Evolutionary conservation across 1,140 invertebrate genomes (phyloP), one percentile per base, ranked within the genome.

Genomic region (Leptoteleia sp.): DNA sequence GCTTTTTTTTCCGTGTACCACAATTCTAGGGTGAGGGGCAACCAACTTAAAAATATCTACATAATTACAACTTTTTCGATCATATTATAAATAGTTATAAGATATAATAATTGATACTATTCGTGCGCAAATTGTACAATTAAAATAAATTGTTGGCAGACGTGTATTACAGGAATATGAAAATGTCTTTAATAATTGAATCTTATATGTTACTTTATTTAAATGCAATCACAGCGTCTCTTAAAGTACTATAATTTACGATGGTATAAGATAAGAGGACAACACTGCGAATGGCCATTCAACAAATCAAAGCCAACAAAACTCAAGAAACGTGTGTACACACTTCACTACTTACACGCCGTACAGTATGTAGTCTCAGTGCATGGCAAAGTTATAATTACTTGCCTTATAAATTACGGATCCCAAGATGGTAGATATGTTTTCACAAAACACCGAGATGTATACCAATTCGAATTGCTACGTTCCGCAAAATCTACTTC

Each of bases 391-490:
- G 70, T 82, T 82, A 82, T 82, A 82, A 82, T 82, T 82, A 82
- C 81, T 82, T 75, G 71, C 61, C 81, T 82, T 79, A 78, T 82
- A 82, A 82, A 80, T 82, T 78, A 82, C 76, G 62, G 77, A 82
- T 80, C 71, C 75, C 19, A 54, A 78, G 81, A 82, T 80, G 59
- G 52, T 52, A 77, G 80, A 76, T 82, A 76, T 71, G 68, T 76
- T 80, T 68, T 62, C 47, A 54, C 42, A 38, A 61, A 72, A 78
- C 42, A 59, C 75, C 70, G 19, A 45, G 48, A 67, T 40, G 31
- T 67, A 55, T 25, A 38, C 62, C 54, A 17, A 35, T 43, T 61
- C 61, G 29, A 22, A 43, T 22, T 40, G 29, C 27, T 42, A 16
- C 48, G 25, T n/a, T 45, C 38, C 43, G 48, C 54, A 29, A 65